Conservation (phyloP, 2,888 invertebrate species). For the Apotomis capreana region DNA sequence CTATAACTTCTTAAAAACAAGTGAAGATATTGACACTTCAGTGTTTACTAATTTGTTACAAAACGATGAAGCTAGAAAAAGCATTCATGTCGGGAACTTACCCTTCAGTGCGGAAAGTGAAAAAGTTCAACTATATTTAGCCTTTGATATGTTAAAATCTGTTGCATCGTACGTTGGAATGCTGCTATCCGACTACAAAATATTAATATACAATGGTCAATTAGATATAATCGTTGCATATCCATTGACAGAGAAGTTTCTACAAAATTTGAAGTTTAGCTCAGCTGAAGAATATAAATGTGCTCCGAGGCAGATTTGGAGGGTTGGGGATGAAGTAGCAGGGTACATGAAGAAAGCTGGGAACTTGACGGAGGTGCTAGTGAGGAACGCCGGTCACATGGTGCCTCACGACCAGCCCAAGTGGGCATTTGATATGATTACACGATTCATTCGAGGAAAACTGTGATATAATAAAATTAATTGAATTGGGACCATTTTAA, state of each 20-base stretch:
- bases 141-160: constrained; percentile 83
- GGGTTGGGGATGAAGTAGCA: constrained; percentile 85
- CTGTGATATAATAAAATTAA: constrained; percentile 47
- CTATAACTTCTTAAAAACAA: constrained; percentile 86
- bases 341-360: constrained; percentile 89
- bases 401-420: constrained; percentile 84
- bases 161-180: constrained; percentile 75
- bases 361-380: constrained; percentile 87
- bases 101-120: constrained; percentile 74
- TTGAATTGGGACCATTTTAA: too few species aligned
- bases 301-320: constrained; percentile 86
- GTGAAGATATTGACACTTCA: constrained; percentile 73
- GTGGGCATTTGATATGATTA: constrained; percentile 83
- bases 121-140: constrained; percentile 78
- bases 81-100: constrained; percentile 85
- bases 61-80: constrained; percentile 70
- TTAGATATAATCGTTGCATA: constrained; percentile 86
- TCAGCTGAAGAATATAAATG: constrained; percentile 84
- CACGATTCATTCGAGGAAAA: constrained; percentile 74
- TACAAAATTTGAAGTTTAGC: constrained; percentile 86
- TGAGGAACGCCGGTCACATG: constrained; percentile 91
- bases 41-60: constrained; percentile 63
- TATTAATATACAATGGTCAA: constrained; percentile 87
- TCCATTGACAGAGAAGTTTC: constrained; percentile 84
- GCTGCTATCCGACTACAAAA: constrained; percentile 76